These are phyloP conservation scores for Drosophila simulans DNA, from an alignment of 1,140 invertebrate species.

Conservation along the genomic window DNA sequence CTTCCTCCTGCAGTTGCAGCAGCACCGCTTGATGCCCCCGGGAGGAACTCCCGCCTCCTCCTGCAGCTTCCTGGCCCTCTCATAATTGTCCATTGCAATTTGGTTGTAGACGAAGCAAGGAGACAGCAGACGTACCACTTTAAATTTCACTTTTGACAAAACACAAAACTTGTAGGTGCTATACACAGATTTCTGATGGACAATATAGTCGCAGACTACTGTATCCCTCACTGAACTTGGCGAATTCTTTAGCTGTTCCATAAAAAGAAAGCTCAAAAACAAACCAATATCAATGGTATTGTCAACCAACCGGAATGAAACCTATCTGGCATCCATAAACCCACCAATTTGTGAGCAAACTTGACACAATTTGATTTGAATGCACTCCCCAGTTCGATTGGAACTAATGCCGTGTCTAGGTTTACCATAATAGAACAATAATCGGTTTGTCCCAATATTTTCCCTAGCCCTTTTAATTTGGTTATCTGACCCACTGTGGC, in stretches of 20 bases:
- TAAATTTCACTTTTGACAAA: slow-evolving; percentile 14
- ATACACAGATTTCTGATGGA: not conserved
- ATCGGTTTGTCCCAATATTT: slow-evolving; percentile 45
- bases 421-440: slow-evolving; percentile 48
- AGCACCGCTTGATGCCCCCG: slow-evolving; percentile 6
- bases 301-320: slow-evolving; percentile 9
- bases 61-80: slow-evolving; percentile 16
- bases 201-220: not conserved
- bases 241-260: not conserved
- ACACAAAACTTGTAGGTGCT: not conserved
- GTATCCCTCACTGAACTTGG: not conserved
- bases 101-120: not conserved
- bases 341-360: slow-evolving; percentile 33
- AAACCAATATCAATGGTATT: not conserved
- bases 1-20: slow-evolving; percentile 67
- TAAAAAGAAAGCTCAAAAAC: not conserved
- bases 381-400: slow-evolving; percentile 10
- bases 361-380: slow-evolving; percentile 29
- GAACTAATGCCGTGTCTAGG: slow-evolving; percentile 34
- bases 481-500: slow-evolving; percentile 47
- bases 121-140: not conserved
- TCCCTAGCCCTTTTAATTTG: slow-evolving; percentile 29
- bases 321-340: slow-evolving; percentile 16
- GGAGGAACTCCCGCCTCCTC: not conserved
- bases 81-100: slow-evolving; percentile 21